phyloP scores from a whole-genome alignment of 2,797 vertebrate species.

The Silurus aristotelis region DNA sequence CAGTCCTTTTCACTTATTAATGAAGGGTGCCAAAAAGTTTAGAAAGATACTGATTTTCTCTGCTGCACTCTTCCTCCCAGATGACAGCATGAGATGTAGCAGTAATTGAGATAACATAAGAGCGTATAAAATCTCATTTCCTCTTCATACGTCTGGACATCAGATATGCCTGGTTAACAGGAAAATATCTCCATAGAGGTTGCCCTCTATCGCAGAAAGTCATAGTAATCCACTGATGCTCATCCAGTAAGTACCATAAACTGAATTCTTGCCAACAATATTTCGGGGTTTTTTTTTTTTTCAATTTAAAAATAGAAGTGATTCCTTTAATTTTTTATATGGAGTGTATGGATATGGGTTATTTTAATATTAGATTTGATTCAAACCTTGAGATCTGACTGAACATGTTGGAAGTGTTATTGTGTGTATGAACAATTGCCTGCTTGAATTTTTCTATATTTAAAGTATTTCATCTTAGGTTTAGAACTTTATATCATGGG shows the following conservation, averaged over 20 bases:
- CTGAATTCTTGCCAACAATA: slow-evolving; percentile 62
- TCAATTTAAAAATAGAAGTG: background rate
- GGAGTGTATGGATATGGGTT: background rate
- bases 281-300: background rate
- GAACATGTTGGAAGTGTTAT: no score
- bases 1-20: background rate
- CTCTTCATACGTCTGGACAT: slow-evolving; percentile 70
- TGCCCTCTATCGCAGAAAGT: slow-evolving; percentile 62
- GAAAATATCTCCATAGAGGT: slow-evolving; percentile 61
- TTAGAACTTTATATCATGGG: no score
- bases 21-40: background rate
- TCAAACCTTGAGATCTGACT: no score
- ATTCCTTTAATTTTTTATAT: background rate
- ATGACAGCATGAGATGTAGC: slow-evolving; percentile 60
- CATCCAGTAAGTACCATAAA: slow-evolving; percentile 54
- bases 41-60: background rate
- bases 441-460: no score
- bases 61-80: slow-evolving; percentile 14
- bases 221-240: slow-evolving; percentile 62
- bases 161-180: slow-evolving; percentile 69
- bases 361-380: no score
- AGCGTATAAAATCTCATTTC: slow-evolving; percentile 70
- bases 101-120: slow-evolving; percentile 67
- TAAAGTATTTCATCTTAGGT: no score
- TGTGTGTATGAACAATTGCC: no score